Evolutionary conservation across 1,140 invertebrate species (phyloP), one percentile per base, ranked within the genome.

Genomic region (Magallana gigas): DNA sequence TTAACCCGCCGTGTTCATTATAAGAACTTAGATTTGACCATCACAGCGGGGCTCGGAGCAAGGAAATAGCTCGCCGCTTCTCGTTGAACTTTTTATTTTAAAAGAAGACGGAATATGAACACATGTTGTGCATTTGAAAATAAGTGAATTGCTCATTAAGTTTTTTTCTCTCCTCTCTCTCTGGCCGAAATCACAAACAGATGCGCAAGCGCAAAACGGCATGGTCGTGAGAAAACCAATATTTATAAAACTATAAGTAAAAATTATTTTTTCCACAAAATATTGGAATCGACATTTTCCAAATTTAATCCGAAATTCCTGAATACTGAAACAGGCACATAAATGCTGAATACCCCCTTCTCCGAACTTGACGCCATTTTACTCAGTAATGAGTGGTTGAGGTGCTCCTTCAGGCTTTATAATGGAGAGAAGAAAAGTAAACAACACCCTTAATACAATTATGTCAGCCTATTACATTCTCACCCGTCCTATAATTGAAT

Each of bases 101-200:
- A 76, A 76, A 29, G 68, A 18, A 76, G 29, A 76, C 68, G 68
- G 23, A 76, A 76, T 76, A 76, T 76, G 68, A 76, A 76, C 68
- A 76, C 68, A 76, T 76, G 68, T 76, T 76, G 68, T 76, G 68
- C 68, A 29, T 76, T 76, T 23, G 36, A 48, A 76, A 76, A 29
- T 36, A 11, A 76, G 68, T 29, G 18, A 36, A 76, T 29, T 29
- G 68, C 68, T 76, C 68, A 76, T 76, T 76, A 76, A 76, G 29
- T 36, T 76, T 76, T 48, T 48, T 48, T 48, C 3, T 48, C 36
- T 48, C 36, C 36, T 48, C 36, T 48, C 36, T 48, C 36, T 18
- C 68, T 76, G 68, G 68, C 68, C 68, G 23, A 36, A 76, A 76
- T 76, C 68, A 76, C 68, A 36, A 76, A 76, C 68, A 76, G 68